Conservation (phyloP, 2,797 vertebrate genomes). For the Oryzias sinensis region DNA sequence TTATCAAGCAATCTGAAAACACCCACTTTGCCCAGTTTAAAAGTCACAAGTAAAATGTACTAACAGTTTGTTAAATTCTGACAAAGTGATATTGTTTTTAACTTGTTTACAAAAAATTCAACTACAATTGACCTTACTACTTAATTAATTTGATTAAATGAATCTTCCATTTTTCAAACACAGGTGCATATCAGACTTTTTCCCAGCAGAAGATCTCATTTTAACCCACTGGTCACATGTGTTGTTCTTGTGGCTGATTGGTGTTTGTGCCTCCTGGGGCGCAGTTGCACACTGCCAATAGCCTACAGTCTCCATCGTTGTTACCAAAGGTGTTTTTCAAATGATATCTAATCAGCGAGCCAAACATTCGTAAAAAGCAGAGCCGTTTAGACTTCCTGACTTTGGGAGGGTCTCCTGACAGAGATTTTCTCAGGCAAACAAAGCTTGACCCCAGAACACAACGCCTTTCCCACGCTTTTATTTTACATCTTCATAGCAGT, state of each 20-base stretch:
- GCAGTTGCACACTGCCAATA: constrained; percentile 24
- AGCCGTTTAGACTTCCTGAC: constrained; percentile 2
- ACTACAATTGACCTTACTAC: too few relatives aligned
- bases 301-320: constrained; percentile 31
- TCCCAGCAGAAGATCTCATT: not conserved
- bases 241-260: not conserved
- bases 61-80: too few relatives aligned
- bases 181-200: not conserved
- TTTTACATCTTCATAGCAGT: not conserved
- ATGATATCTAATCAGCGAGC: constrained; percentile 22
- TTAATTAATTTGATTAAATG: too few relatives aligned
- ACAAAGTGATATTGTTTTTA: too few relatives aligned
- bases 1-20: not conserved
- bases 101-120: too few relatives aligned
- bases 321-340: constrained; percentile 2
- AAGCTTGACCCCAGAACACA: not conserved
- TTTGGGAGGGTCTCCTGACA: not conserved
- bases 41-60: not conserved
- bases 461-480: not conserved
- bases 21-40: not conserved
- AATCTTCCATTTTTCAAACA: not conserved
- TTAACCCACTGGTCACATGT: not conserved
- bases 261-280: constrained; percentile 16
- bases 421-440: not conserved
- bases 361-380: constrained; percentile 21